These are phyloP conservation scores for Ophonus ardosiacus DNA, from an alignment of 2,888 invertebrate species.

Conservation along the genomic window DNA sequence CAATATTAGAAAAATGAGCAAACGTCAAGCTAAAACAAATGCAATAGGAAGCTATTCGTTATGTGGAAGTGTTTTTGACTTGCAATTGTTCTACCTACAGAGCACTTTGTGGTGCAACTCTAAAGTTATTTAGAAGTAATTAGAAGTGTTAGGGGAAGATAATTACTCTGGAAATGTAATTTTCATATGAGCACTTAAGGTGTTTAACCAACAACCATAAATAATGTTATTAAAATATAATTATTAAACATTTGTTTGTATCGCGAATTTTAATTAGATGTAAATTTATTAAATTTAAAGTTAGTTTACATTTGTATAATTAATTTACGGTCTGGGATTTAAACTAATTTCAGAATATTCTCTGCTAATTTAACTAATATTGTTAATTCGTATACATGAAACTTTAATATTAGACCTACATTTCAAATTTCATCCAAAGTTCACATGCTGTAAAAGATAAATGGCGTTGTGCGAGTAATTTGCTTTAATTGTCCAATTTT, in stretches of 20 bases:
- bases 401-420: background rate
- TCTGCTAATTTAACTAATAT: constrained; percentile 1
- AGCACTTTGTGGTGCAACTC: constrained; percentile 22
- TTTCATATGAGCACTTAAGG: constrained; percentile 38
- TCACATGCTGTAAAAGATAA: background rate
- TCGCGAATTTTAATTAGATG: constrained; percentile 31
- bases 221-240: constrained; percentile 41
- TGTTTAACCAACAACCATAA: constrained; percentile 51
- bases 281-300: constrained; percentile 37
- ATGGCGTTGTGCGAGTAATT: background rate
- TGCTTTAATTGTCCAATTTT: background rate
- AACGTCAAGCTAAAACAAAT: constrained; percentile 20
- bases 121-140: constrained; percentile 48
- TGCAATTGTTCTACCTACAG: constrained; percentile 15
- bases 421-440: background rate
- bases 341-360: constrained; percentile 11
- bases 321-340: constrained; percentile 21
- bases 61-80: constrained; percentile 41
- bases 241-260: constrained; percentile 36
- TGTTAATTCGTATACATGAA: background rate
- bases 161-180: constrained; percentile 43
- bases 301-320: constrained; percentile 20
- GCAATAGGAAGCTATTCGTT: constrained; percentile 31
- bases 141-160: constrained; percentile 40
- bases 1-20: background rate